Base-by-base conservation (phyloP, 2,797 vertebrate genomes). In the Tiaroga cobitis region DNA sequence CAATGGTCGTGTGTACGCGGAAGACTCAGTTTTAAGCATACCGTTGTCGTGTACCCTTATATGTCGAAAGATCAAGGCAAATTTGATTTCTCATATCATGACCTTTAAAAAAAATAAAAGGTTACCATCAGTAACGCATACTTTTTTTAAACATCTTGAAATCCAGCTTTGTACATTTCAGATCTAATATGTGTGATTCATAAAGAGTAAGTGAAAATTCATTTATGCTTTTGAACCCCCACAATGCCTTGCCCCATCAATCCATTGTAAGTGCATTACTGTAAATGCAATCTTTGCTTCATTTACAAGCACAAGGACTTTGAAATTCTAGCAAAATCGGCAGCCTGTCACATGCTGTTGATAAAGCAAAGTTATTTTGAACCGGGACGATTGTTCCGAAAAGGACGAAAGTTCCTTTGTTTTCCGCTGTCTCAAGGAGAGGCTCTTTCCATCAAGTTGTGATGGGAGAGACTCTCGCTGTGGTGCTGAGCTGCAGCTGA, bases 401-500 rank as follows among this genome's bases (percentile, higher is more conserved):
- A 34, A 34, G 34, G 5, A 34, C 34, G 34, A 34, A 56, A 56
- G 74, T 76, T 76, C 19, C 49, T 78, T 78, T 78, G 54, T 26
- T 61, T 61, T 78, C 13, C 3, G 54, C 49, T 63, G 39, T 82
- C 37, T 82, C 32, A 54, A 72, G 68, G 68, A 73, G 68, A 56
- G 4, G 16, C 21, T 56, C 65, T 81, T 41, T 54, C 67, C 34
- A 29, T 59, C 16, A 54, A 61, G 59, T 32, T 63, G 16, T 46
- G 37, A 79, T 59, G 74, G 82, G 73, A 68, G 49, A 76, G 19
- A 67, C 56, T 72, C 29, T 68, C 51, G 15, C 37, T 32, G 51
- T n/a, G 49, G 39, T 39, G 41, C 49, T 82, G 72, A 63, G n/a
- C 46, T 72, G 73, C 80, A 85, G 80, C 83, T 77, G 78, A 87